Conservation (phyloP, 2,888 invertebrate genomes). For the Lymantria dispar region DNA sequence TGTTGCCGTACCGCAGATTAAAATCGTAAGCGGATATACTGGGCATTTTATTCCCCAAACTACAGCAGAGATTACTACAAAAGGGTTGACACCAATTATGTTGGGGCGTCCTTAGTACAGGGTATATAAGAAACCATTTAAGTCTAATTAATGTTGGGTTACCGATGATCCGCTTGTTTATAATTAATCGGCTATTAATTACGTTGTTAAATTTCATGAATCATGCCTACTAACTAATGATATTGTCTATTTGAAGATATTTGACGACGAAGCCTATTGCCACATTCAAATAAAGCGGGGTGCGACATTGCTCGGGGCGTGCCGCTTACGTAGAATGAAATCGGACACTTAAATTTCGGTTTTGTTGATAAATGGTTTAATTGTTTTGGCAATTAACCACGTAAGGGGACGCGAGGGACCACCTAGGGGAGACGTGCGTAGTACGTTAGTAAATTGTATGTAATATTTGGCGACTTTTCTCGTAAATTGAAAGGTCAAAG, state of each 20-base stretch:
- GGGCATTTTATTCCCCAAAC: too few species aligned
- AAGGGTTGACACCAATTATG: too few species aligned
- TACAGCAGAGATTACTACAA: too few species aligned
- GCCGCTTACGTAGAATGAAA: slow-evolving; percentile 39
- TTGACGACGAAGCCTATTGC: slow-evolving; percentile 1
- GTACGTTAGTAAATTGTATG: slow-evolving; percentile 17
- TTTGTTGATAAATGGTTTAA: slow-evolving; percentile 68
- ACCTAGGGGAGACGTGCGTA: slow-evolving; percentile 18
- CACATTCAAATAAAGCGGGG: slow-evolving; percentile 30
- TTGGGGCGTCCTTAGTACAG: too few species aligned
- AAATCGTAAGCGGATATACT: too few species aligned
- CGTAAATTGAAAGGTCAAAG: too few species aligned
- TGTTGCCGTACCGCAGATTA: too few species aligned
- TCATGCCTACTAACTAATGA: slow-evolving; percentile 33
- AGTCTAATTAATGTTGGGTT: too few species aligned
- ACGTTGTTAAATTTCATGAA: slow-evolving; percentile 16
- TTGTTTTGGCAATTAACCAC: slow-evolving; percentile 70
- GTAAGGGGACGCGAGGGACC: slow-evolving; percentile 19
- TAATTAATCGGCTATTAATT: slow-evolving; percentile 8
- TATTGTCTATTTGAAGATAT: slow-evolving; percentile 32
- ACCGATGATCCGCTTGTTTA: too few species aligned
- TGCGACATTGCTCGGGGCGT: slow-evolving; percentile 24
- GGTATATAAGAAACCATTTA: too few species aligned
- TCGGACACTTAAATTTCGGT: slow-evolving; percentile 53
- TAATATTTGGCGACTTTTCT: neutral